phyloP scores from a whole-genome alignment of 2,888 invertebrate species.

The Beris morrisii region DNA sequence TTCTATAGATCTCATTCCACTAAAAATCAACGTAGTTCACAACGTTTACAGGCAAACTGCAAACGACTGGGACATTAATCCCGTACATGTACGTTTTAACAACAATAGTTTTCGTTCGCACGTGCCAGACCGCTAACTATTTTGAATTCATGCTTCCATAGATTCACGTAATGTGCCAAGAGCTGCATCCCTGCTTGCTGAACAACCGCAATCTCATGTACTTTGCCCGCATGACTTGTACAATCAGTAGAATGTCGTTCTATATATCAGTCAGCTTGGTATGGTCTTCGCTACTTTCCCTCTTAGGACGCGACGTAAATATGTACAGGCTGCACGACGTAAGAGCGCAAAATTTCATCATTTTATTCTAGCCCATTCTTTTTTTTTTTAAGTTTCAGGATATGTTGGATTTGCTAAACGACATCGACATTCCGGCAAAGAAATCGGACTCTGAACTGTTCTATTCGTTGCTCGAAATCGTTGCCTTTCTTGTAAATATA shows the following conservation, averaged over 20 bases:
- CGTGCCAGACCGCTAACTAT: no score
- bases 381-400: slow-evolving; percentile 6
- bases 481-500: slow-evolving; percentile 19
- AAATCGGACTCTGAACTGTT: neutral
- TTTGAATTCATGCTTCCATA: neutral
- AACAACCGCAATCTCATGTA: slow-evolving; percentile 20
- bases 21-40: slow-evolving; percentile 16
- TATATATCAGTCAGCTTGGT: slow-evolving; percentile 20
- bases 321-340: slow-evolving; percentile 20
- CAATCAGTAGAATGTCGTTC: slow-evolving; percentile 14
- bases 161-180: slow-evolving; percentile 24
- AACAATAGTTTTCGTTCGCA: no score
- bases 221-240: slow-evolving; percentile 3
- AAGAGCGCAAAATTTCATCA: neutral
- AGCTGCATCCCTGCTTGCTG: neutral
- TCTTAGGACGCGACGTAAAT: slow-evolving; percentile 1
- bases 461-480: slow-evolving; percentile 14
- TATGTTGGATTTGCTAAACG: slow-evolving; percentile 7
- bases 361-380: neutral
- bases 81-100: slow-evolving; percentile 1
- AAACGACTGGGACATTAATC: slow-evolving; percentile 12
- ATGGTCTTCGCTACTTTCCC: neutral
- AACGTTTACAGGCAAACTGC: slow-evolving; percentile 11
- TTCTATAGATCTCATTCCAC: slow-evolving; percentile 6
- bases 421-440: neutral